Conservation (phyloP, 2,797 vertebrate species). For the Podarcis lilfordi region DNA sequence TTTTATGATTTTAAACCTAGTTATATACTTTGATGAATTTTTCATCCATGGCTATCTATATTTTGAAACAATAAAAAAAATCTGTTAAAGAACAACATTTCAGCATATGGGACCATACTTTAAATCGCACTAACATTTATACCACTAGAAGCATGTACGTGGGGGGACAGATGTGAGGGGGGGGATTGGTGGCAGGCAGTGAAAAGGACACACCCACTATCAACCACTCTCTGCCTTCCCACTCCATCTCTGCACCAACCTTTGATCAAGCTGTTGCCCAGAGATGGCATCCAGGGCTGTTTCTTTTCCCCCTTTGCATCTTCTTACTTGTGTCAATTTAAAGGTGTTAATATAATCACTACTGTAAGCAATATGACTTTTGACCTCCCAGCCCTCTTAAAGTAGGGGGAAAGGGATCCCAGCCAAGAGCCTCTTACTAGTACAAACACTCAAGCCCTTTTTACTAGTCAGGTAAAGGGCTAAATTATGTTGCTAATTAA, state of each 20-base stretch:
- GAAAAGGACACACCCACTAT: too few species aligned
- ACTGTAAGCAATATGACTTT: slow-evolving; percentile 63
- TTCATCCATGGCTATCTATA: too few species aligned
- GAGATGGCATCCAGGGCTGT: background rate
- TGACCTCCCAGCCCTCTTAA: slow-evolving; percentile 57
- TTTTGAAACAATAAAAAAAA: too few species aligned
- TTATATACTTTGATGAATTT: too few species aligned
- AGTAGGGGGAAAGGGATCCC: slow-evolving; percentile 59
- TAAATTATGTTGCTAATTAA: slow-evolving; percentile 83
- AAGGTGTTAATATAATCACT: slow-evolving; percentile 62
- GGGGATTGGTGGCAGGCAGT: background rate
- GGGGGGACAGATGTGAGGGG: background rate
- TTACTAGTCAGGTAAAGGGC: slow-evolving; percentile 80
- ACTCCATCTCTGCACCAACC: too few species aligned
- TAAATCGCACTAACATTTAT: background rate
- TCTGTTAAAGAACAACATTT: background rate
- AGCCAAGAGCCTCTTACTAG: slow-evolving; percentile 75
- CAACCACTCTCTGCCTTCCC: background rate
- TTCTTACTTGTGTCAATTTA: slow-evolving; percentile 52
- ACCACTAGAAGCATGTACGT: too few species aligned
- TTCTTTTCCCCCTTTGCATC: slow-evolving; percentile 13
- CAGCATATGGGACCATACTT: background rate
- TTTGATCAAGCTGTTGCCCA: background rate
- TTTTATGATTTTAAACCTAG: too few species aligned
- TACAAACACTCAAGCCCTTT: slow-evolving; percentile 74